Evolutionary conservation across 2,797 vertebrate genomes (phyloP).

Genomic region (Gymnothorax javanicus): DNA sequence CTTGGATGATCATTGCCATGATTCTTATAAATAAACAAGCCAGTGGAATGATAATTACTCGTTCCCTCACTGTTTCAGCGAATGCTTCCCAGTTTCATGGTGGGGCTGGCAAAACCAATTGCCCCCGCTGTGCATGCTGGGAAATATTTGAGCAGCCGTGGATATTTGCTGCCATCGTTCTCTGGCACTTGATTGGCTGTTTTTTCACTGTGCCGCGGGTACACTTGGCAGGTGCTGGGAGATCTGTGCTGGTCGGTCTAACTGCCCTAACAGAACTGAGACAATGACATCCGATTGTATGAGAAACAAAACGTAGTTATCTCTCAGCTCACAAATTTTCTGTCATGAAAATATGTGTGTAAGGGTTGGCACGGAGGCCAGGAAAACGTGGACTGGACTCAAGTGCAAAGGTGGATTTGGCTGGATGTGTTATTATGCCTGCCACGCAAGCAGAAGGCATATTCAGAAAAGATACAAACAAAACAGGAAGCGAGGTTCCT

Average conservation of each 20-base stretch:
- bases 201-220: neutral
- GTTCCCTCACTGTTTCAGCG: neutral
- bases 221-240: neutral
- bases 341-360: neutral
- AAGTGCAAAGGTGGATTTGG: too few species aligned
- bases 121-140: neutral
- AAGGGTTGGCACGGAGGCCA: neutral
- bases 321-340: neutral
- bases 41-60: neutral
- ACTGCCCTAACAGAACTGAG: neutral
- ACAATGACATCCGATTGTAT: neutral
- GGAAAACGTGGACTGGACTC: too few species aligned
- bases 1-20: neutral
- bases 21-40: constrained; percentile 1
- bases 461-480: too few species aligned
- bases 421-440: too few species aligned
- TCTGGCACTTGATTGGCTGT: neutral
- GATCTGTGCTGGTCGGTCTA: neutral
- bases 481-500: too few species aligned
- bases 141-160: neutral
- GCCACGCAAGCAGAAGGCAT: too few species aligned
- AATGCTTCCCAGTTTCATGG: neutral
- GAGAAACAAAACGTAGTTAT: neutral
- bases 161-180: constrained; percentile 2
- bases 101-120: neutral